Percentiles rank a stretch among this genome's conserved stretches.
Conservation (phyloP, 2,888 invertebrate genomes). For the Ferdinandea cuprea region DNA sequence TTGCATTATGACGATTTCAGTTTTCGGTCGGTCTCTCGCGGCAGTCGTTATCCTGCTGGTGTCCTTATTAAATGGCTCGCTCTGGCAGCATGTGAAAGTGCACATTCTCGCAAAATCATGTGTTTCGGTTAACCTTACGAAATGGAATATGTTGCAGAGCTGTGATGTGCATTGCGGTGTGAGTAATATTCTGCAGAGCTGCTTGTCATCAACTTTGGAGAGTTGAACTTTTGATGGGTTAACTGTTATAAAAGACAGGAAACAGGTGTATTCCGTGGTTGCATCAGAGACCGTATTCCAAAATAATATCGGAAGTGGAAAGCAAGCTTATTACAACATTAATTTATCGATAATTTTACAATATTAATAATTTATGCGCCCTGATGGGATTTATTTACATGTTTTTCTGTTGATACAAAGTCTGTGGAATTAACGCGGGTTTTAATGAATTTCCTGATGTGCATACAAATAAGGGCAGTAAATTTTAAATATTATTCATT, state of each 20-base stretch:
- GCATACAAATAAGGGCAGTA: too few relatives aligned
- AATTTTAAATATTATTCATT: too few relatives aligned
- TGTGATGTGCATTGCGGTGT: constrained; percentile 15
- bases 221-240: background rate
- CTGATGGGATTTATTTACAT: too few relatives aligned
- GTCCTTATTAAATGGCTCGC: background rate
- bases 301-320: background rate
- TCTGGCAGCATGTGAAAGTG: background rate
- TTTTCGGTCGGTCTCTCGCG: constrained; percentile 50
- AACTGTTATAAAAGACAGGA: background rate
- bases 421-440: too few relatives aligned
- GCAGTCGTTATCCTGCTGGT: constrained; percentile 37
- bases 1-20: constrained; percentile 56
- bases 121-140: constrained; percentile 12
- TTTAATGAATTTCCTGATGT: too few relatives aligned
- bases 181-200: constrained; percentile 13
- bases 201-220: constrained; percentile 3
- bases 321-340: background rate
- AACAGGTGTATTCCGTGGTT: background rate
- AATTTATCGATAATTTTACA: too few relatives aligned
- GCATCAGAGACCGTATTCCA: too few relatives aligned
- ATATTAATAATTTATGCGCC: too few relatives aligned
- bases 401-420: too few relatives aligned
- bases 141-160: constrained; percentile 3
- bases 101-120: background rate